Percentiles rank a stretch among this genome's conserved stretches.
These are phyloP conservation scores for Sinocyclocheilus rhinocerous DNA, from an alignment of 2,113 vertebrate species.

Conservation along the genomic window DNA sequence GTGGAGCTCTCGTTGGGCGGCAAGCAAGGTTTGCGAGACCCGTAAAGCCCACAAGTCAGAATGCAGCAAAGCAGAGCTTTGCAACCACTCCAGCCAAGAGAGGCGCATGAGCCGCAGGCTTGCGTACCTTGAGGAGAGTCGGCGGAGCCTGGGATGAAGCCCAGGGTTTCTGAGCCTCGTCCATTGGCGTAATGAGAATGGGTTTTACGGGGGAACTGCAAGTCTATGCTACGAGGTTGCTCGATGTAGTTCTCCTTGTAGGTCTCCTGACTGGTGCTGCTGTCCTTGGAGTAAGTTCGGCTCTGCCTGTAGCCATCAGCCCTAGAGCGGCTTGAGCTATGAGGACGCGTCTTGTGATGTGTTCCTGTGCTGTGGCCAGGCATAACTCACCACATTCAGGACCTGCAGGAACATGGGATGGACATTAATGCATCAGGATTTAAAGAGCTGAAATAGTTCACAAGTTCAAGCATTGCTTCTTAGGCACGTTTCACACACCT, in stretches of 20 bases:
- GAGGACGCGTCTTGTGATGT: constrained; percentile 65
- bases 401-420: constrained; percentile 60
- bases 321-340: constrained; percentile 65
- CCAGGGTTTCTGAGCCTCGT: constrained; percentile 82
- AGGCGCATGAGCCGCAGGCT: constrained; percentile 80
- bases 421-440: neutral
- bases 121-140: constrained; percentile 72
- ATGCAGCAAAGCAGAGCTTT: constrained; percentile 75
- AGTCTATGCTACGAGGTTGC: constrained; percentile 62
- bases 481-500: neutral
- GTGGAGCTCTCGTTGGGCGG: constrained; percentile 83
- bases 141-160: constrained; percentile 86
- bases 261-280: constrained; percentile 75
- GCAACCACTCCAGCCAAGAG: constrained; percentile 79
- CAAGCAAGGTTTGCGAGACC: constrained; percentile 77
- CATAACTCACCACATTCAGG: constrained; percentile 81
- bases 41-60: constrained; percentile 86
- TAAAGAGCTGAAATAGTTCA: neutral
- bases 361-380: constrained; percentile 77
- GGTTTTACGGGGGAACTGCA: constrained; percentile 68
- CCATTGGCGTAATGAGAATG: constrained; percentile 75
- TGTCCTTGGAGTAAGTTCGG: constrained; percentile 67
- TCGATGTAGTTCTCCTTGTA: constrained; percentile 58
- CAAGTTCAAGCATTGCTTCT: neutral
- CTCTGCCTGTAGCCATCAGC: constrained; percentile 72